Base-by-base conservation (phyloP, 2,113 vertebrate species). In the Eudyptes chrysolophus region DNA sequence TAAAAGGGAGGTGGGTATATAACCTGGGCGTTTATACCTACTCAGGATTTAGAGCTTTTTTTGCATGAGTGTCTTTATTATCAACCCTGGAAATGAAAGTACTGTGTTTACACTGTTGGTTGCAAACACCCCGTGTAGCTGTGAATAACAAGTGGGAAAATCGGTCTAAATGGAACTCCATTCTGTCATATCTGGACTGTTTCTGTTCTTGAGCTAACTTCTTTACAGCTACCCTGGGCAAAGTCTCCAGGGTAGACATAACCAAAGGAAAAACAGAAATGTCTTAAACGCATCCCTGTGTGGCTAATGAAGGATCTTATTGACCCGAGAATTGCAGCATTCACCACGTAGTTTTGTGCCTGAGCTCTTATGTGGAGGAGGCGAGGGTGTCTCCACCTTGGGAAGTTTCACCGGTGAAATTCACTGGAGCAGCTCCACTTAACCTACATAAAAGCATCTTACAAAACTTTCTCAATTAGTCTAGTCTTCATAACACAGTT, bases 381-480 rank as follows among this genome's bases (percentile, higher is more conserved):
- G 66, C 0, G 2, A 44, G 7, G 5, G 24, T 3, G 19, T 42
- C 65, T 94, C 89, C 72, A 40, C 69, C 48, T 74, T 69, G 65
- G 20, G 44, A 83, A 55, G 29, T 61, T 81, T 68, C 72, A 44
- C n/a, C 2, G 1, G 22, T 60, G 62, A 64, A 54, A 38, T 71
- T 86, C 76, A 38, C 48, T n/a, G 29, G 14, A 58, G 51, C 36
- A 82, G 46, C 62, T 92, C 49, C 46, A n/a, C 34, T 52, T 46
- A 57, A 52, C 69, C 78, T 29, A 40, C 74, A 17, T 2, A 69
- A 57, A 22, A 26, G 68, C 21, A 82, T 32, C 61, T 79, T 64
- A 16, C 19, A 90, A 57, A 90, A 42, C 46, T 81, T 94, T 17
- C 9, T 29, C 88, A 82, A 95, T 96, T 89, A 90, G 18, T 14